A percentile compares a stretch with the other conserved stretches of the same genome.
These are phyloP conservation scores for Prionailurus viverrinus DNA, from an alignment of 2,113 vertebrate genomes.

Conservation along the genomic window DNA sequence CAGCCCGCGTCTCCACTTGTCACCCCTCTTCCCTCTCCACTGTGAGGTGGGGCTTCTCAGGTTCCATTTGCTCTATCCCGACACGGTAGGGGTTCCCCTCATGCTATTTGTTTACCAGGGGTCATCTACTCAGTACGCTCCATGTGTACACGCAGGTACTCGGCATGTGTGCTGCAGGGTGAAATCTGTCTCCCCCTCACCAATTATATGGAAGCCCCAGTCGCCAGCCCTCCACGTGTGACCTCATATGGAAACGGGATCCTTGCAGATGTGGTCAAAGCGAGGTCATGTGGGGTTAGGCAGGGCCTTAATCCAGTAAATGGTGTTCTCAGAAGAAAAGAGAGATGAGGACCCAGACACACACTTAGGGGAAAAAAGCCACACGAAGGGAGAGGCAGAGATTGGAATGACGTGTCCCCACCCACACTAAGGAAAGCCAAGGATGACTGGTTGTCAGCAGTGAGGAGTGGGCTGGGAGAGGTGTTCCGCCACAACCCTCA, in stretches of 20 bases:
- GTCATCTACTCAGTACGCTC: neutral
- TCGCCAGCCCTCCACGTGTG: fast-evolving
- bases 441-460: fast-evolving
- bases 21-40: too few relatives aligned
- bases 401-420: fast-evolving
- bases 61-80: too few relatives aligned
- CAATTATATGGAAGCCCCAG: fast-evolving
- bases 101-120: too few relatives aligned
- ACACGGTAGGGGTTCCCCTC: fast-evolving
- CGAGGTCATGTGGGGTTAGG: neutral
- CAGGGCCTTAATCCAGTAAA: fast-evolving
- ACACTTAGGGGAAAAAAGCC: neutral
- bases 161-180: fast-evolving
- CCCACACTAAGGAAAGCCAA: neutral
- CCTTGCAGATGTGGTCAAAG: fast-evolving
- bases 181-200: neutral
- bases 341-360: neutral
- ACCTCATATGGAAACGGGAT: fast-evolving
- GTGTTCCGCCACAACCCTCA: fast-evolving
- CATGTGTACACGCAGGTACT: fast-evolving
- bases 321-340: neutral
- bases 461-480: neutral
- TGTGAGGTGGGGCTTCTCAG: fast-evolving
- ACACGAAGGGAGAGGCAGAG: fast-evolving
- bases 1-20: fast-evolving